Evolutionary conservation across 2,888 invertebrate genomes (phyloP).

Genomic region (Meganola albula): DNA sequence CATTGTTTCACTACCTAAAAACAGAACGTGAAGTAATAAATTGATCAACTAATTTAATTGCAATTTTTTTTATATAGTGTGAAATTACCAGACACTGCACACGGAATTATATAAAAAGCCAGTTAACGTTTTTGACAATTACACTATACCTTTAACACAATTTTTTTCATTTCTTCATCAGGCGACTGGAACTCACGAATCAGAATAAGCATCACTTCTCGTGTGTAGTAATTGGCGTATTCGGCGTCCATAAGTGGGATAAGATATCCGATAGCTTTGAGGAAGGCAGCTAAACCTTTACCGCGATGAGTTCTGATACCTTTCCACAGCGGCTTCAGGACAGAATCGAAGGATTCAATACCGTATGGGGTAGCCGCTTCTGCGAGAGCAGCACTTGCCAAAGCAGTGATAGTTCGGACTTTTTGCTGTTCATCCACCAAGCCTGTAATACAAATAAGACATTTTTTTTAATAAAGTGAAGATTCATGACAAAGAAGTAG

Average conservation of each 20-base stretch:
- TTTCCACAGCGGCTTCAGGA: conserved; percentile 99
- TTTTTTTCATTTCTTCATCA: conserved; percentile 99
- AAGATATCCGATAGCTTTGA: conserved; percentile 99
- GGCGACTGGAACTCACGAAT: conserved; percentile 99
- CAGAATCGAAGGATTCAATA: conserved; percentile 99
- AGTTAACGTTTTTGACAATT: too few relatives aligned
- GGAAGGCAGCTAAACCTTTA: conserved; percentile 98
- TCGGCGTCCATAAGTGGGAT: conserved; percentile 99
- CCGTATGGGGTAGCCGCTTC: conserved; percentile 99
- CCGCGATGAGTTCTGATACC: conserved; percentile 95
- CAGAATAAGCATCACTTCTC: conserved; percentile 98
- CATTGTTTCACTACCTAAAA: conserved; percentile 97
- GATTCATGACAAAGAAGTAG: too few relatives aligned
- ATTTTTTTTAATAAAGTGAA: not conserved
- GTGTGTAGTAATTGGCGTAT: conserved; percentile 99
- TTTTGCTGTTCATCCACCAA: conserved; percentile 99
- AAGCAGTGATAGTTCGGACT: conserved; percentile 98
- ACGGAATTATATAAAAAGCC: too few relatives aligned
- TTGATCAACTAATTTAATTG: too few relatives aligned
- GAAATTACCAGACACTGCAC: too few relatives aligned
- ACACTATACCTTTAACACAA: conserved; percentile 91
- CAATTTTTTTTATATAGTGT: too few relatives aligned
- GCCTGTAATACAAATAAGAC: conserved; percentile 58
- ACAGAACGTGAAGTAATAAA: too few relatives aligned
- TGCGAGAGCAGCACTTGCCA: conserved; percentile 98